A percentile compares a stretch with the other conserved stretches of the same genome.
Conservation (phyloP, 2,888 invertebrate species). For the Magallana nippona region DNA sequence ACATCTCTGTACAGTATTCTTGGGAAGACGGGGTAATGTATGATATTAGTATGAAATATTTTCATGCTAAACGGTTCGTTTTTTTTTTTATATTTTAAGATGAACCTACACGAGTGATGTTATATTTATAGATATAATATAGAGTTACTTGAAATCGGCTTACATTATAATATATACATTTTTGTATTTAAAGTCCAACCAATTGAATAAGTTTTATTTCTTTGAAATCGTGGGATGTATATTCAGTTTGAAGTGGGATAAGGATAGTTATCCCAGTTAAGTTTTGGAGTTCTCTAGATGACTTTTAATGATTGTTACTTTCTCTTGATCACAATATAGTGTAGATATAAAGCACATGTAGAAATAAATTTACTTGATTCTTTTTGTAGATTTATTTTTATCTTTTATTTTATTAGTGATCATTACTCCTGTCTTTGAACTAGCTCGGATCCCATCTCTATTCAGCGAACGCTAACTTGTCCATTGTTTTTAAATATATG, state of each 20-base stretch:
- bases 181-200: background rate
- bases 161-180: no score
- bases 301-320: background rate
- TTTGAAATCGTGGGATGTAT: background rate
- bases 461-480: no score
- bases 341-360: slow-evolving; percentile 3
- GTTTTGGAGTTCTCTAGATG: background rate
- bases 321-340: background rate
- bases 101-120: no score
- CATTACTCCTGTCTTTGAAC: no score
- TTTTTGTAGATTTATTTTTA: background rate
- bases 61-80: background rate
- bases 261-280: background rate
- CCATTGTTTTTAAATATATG: no score
- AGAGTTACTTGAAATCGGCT: no score
- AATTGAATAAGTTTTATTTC: background rate
- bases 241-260: background rate
- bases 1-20: slow-evolving; percentile 57
- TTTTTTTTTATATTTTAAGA: no score
- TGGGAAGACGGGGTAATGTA: slow-evolving; percentile 65
- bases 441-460: no score
- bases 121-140: no score
- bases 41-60: background rate
- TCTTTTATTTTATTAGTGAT: background rate
- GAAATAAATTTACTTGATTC: background rate